Conservation (phyloP, 2,797 vertebrate genomes). For the Falco rusticolus region DNA sequence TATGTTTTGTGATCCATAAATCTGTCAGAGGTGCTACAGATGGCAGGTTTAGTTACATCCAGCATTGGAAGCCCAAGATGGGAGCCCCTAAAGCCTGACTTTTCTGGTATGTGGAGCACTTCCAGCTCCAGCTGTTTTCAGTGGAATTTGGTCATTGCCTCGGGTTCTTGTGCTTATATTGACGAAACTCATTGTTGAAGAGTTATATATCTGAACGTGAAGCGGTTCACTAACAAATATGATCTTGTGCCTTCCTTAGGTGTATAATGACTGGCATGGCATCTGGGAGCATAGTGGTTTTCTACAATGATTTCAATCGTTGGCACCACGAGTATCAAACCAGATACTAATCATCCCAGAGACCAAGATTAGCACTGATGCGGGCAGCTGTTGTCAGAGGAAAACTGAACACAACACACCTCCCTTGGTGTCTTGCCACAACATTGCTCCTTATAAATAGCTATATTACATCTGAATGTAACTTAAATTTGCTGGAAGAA, state of each 20-base stretch:
- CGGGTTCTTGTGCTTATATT: rapidly evolving
- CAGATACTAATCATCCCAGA: conserved; percentile 84
- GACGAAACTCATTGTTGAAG: background rate
- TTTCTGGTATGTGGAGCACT: background rate
- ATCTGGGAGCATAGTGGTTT: conserved; percentile 98
- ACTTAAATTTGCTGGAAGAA: conserved; percentile 82
- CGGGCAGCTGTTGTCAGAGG: background rate
- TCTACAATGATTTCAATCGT: conserved; percentile 98
- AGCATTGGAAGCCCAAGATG: no score
- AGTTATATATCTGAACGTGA: rapidly evolving
- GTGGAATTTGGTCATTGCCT: background rate
- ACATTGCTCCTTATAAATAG: conserved; percentile 58
- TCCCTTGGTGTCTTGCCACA: conserved; percentile 45
- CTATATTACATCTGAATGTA: conserved; percentile 85
- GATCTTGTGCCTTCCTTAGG: conserved; percentile 73
- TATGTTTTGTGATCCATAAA: background rate
- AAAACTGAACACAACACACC: background rate
- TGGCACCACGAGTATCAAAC: conserved; percentile 99
- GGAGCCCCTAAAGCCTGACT: background rate
- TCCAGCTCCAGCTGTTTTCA: background rate
- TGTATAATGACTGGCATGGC: conserved; percentile 98
- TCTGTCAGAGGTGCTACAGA: background rate
- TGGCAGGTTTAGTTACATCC: background rate
- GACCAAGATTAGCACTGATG: background rate
- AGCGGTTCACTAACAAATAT: background rate